Conservation (phyloP, 1,140 invertebrate species). For the Proctacanthus coquilletti region DNA sequence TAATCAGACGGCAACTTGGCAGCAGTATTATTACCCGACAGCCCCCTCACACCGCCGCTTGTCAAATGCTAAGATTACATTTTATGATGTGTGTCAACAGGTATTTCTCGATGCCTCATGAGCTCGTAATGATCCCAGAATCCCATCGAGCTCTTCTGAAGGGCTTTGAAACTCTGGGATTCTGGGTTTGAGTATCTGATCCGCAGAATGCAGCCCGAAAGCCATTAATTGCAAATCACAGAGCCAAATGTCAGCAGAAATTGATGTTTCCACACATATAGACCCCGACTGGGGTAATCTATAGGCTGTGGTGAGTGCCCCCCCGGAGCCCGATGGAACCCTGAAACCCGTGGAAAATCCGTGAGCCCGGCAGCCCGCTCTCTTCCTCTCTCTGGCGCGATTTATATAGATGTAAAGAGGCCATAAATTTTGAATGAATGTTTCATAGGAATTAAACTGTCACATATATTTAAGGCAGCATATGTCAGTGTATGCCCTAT, state of each 20-base stretch:
- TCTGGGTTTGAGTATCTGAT: too few relatives aligned
- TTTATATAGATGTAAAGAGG: not conserved
- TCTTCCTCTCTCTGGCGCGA: not conserved
- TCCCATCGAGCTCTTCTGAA: too few relatives aligned
- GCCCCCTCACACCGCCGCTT: too few relatives aligned
- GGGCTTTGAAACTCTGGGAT: too few relatives aligned
- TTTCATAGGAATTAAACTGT: constrained; percentile 1
- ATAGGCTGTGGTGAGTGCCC: not conserved
- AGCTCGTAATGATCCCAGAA: too few relatives aligned
- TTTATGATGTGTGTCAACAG: too few relatives aligned
- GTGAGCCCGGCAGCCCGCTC: too few relatives aligned
- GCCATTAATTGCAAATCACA: constrained; percentile 1
- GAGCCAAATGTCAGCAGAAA: not conserved
- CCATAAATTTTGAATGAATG: not conserved
- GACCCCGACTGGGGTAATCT: not conserved
- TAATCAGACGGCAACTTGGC: too few relatives aligned
- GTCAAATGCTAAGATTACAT: too few relatives aligned
- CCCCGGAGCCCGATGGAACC: not conserved
- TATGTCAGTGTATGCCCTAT: constrained; percentile 1
- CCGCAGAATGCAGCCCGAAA: too few relatives aligned
- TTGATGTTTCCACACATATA: not conserved
- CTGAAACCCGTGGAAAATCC: not conserved
- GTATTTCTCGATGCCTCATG: too few relatives aligned
- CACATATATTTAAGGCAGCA: not conserved
- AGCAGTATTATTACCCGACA: too few relatives aligned